Evolutionary conservation across 2,797 vertebrate genomes (phyloP).

Genomic region (Platalea minor): DNA sequence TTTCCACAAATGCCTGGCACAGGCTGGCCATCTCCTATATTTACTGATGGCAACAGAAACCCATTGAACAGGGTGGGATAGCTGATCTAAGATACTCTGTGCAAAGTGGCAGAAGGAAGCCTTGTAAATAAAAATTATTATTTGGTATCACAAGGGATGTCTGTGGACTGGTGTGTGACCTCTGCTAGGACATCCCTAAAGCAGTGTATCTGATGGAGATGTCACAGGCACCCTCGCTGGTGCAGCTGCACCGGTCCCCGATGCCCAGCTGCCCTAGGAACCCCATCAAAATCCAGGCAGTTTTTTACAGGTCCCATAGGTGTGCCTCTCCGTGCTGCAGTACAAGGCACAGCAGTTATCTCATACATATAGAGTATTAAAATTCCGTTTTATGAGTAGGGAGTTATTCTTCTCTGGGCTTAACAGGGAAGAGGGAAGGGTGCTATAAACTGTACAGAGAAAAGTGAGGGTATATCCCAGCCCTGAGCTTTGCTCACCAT

Average conservation of each 20-base stretch:
- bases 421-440: neutral
- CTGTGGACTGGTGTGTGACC: neutral
- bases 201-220: neutral
- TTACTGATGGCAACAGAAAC: neutral
- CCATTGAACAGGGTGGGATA: neutral
- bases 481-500: neutral
- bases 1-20: neutral
- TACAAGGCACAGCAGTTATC: neutral
- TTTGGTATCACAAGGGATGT: neutral
- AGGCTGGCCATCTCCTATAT: neutral
- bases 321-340: neutral
- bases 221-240: neutral
- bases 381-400: neutral
- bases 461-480: neutral
- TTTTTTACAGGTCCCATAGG: neutral
- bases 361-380: neutral
- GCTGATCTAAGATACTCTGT: neutral
- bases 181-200: neutral
- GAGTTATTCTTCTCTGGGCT: neutral
- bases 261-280: neutral
- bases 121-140: neutral
- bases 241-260: fast-evolving
- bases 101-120: neutral
- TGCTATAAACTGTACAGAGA: neutral
- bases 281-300: neutral